Evolutionary conservation across 2,888 invertebrate genomes (phyloP), one percentile per base, ranked within the genome.

Genomic region (Poecilus cupreus): DNA sequence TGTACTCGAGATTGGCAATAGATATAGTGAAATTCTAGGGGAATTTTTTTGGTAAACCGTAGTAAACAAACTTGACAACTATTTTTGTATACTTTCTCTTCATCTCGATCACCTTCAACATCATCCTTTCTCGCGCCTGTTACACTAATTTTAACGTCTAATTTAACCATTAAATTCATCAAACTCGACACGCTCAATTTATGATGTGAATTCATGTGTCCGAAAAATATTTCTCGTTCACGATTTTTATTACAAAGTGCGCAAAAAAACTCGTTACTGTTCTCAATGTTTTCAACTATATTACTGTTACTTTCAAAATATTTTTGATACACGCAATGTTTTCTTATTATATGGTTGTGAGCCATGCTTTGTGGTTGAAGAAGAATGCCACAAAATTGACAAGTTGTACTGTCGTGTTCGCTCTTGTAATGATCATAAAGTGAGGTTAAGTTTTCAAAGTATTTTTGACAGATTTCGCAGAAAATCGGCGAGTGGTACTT

Each of bases 401-500:
- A 81, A 8, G 81, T 64, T 0, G 18, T 32, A 10, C 39, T 39
- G 13, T 81, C 72, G n/a, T 81, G 81, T 0, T 75, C 75, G 0
- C n/a, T 11, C 64, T 81, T 75, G 32, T 81, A 81, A 60, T 81
- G 81, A 39, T 51, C 16, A 13, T 75, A 22, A 1, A 74, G 26
- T 6, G 16, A 18, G 4, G 13, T 3, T 0, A 54, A 6, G 3
- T 49, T 46, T 10, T 16, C 32, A 26, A 60, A 32, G 5, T 75
- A 26, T 11, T 60, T 64, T 75, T 81, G 81, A 46, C 81, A 81
- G 1, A 81, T 81, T 81, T 81, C 81, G 32, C 81, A 81, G 24
- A 64, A 75, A 22, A 75, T 49, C 10, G 72, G 43, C 5, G 11
- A 18, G 32, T 81, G 81, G 24, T 43, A 75, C 11, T 75, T 32